Conservation (phyloP, 2,888 invertebrate genomes). For the Beris chalybata region DNA sequence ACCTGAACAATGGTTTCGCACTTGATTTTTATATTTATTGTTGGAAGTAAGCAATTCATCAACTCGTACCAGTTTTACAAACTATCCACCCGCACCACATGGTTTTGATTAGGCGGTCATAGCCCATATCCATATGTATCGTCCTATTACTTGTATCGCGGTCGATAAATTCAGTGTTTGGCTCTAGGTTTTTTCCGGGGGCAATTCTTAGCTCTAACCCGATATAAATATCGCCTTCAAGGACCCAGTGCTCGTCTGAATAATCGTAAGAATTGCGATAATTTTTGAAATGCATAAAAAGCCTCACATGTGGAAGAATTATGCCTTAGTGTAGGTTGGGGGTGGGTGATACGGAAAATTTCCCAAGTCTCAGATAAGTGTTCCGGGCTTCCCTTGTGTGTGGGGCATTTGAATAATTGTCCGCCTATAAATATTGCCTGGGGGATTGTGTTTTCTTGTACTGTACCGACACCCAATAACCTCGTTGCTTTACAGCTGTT, state of each 20-base stretch:
- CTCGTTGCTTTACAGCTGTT: too few relatives aligned
- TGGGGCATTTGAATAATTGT: too few relatives aligned
- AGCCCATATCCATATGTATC: slow-evolving; percentile 15
- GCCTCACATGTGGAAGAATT: too few relatives aligned
- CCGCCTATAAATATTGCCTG: too few relatives aligned
- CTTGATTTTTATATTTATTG: slow-evolving; percentile 11
- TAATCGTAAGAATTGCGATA: slow-evolving; percentile 10
- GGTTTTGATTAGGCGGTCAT: not conserved
- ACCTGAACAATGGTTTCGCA: not conserved
- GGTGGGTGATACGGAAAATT: too few relatives aligned
- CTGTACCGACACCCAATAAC: too few relatives aligned
- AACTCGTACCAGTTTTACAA: not conserved
- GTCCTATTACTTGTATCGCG: slow-evolving; percentile 8
- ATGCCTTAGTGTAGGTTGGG: too few relatives aligned
- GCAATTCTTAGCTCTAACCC: not conserved
- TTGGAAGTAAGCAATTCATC: slow-evolving; percentile 7
- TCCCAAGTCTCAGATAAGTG: too few relatives aligned
- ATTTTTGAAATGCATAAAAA: not conserved
- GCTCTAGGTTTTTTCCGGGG: slow-evolving; percentile 20
- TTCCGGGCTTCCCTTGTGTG: too few relatives aligned
- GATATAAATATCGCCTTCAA: slow-evolving; percentile 12
- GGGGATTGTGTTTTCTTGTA: too few relatives aligned
- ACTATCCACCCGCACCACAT: not conserved
- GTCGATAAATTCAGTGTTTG: slow-evolving; percentile 29
- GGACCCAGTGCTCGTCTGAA: slow-evolving; percentile 9